Percentiles rank a stretch among this genome's conserved stretches.
Conservation (phyloP, 1,140 invertebrate species). For the Drosophila simulans region DNA sequence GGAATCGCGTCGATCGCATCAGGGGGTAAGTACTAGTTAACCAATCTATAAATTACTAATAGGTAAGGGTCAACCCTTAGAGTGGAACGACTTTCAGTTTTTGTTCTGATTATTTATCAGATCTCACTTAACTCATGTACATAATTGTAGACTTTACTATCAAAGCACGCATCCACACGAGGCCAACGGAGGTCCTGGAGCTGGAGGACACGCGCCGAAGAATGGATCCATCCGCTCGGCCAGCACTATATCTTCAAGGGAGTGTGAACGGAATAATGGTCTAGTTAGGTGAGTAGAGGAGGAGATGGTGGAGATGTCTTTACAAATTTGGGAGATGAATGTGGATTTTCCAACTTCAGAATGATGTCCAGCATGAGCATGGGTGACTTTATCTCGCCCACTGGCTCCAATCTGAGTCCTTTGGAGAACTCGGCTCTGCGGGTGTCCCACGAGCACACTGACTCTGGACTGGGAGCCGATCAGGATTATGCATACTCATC, state of each 20-base stretch:
- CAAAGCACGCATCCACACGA: constrained; percentile 82
- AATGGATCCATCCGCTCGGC: constrained; percentile 83
- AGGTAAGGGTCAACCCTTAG: background rate
- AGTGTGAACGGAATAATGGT: constrained; percentile 78
- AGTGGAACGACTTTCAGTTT: background rate
- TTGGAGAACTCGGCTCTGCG: constrained; percentile 85
- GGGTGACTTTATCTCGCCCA: constrained; percentile 84
- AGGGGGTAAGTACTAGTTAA: constrained; percentile 61
- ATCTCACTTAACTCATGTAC: constrained; percentile 31
- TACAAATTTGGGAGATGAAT: background rate
- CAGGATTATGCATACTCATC: constrained; percentile 88
- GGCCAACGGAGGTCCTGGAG: constrained; percentile 48
- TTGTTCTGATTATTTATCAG: constrained; percentile 10
- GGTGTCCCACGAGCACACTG: constrained; percentile 88
- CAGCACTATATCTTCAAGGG: constrained; percentile 80
- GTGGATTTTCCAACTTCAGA: constrained; percentile 19
- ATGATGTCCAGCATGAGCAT: constrained; percentile 85
- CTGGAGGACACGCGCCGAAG: constrained; percentile 61
- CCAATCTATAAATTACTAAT: background rate
- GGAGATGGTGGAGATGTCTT: too few relatives aligned
- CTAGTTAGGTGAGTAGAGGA: constrained; percentile 70
- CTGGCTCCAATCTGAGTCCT: constrained; percentile 81
- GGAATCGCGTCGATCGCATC: constrained; percentile 81
- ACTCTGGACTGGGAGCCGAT: constrained; percentile 89
- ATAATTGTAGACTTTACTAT: constrained; percentile 75